Percentiles rank a stretch among this genome's conserved stretches.
Evolutionary conservation across 2,113 vertebrate genomes (phyloP).

Genomic region (Phoenicopterus ruber): DNA sequence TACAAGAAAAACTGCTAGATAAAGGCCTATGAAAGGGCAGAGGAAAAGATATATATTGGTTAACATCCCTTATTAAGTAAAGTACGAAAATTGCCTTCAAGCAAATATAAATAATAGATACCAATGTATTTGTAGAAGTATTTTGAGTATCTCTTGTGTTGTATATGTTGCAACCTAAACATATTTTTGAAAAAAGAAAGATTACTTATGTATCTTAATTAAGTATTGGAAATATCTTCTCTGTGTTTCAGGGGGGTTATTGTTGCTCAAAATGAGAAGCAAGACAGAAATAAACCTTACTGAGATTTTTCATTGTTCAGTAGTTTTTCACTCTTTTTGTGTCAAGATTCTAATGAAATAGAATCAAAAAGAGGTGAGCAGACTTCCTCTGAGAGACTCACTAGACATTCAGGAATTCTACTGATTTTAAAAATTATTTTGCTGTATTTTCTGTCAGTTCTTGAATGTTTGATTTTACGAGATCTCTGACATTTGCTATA

Average conservation of each 20-base stretch:
- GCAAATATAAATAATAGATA: slow-evolving; percentile 40
- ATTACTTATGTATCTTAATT: background rate
- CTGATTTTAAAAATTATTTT: slow-evolving; percentile 1
- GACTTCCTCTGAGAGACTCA: slow-evolving; percentile 9
- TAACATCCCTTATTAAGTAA: background rate
- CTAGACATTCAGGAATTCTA: background rate
- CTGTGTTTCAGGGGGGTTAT: background rate
- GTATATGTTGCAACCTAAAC: background rate
- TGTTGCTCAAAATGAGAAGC: slow-evolving; percentile 35
- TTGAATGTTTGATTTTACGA: background rate
- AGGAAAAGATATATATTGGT: slow-evolving; percentile 17
- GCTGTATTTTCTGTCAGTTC: background rate
- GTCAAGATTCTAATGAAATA: slow-evolving; percentile 12
- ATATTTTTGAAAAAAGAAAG: background rate
- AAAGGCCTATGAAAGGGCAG: background rate
- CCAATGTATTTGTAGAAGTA: slow-evolving; percentile 6
- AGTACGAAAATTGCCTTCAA: slow-evolving; percentile 50
- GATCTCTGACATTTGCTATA: background rate
- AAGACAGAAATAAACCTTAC: background rate
- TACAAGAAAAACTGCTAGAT: background rate
- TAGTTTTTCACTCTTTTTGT: slow-evolving; percentile 17
- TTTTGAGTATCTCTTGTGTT: background rate
- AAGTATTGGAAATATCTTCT: background rate
- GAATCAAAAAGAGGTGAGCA: background rate
- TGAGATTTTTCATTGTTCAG: slow-evolving; percentile 42